A percentile compares a stretch with the other conserved stretches of the same genome.
Evolutionary conservation across 2,797 vertebrate species (phyloP).

Genomic region (Sphenopsis melanotis): DNA sequence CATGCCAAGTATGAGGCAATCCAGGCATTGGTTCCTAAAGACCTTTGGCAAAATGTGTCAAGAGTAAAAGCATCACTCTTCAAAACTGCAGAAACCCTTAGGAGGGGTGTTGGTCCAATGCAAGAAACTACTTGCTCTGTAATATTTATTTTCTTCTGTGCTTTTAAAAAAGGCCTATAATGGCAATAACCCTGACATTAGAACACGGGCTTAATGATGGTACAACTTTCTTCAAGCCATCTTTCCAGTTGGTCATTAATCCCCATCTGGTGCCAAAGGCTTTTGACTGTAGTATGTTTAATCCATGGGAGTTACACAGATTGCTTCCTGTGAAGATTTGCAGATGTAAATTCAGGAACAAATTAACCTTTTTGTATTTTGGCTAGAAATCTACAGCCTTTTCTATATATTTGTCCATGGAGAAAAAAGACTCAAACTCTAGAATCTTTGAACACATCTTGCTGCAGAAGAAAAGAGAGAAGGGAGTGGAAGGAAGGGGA

Average conservation of each 20-base stretch:
- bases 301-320: not conserved
- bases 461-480: not conserved
- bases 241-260: not conserved
- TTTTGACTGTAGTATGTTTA: not conserved
- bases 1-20: not conserved
- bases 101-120: not conserved
- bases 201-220: not conserved
- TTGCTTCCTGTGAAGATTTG: not conserved
- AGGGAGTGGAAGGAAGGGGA: not conserved
- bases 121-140: not conserved
- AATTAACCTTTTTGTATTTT: not conserved
- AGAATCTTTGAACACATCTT: not conserved
- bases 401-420: not conserved
- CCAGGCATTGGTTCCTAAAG: not conserved
- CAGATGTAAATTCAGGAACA: not conserved
- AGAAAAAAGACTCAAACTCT: not conserved
- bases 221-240: not conserved
- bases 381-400: not conserved
- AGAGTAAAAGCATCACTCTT: not conserved
- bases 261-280: not conserved
- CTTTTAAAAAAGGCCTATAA: not conserved
- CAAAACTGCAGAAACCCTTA: not conserved
- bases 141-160: not conserved
- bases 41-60: not conserved
- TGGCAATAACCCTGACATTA: not conserved